Base-by-base conservation (phyloP, 2,888 invertebrate species). In the Chrysolina haemoptera region DNA sequence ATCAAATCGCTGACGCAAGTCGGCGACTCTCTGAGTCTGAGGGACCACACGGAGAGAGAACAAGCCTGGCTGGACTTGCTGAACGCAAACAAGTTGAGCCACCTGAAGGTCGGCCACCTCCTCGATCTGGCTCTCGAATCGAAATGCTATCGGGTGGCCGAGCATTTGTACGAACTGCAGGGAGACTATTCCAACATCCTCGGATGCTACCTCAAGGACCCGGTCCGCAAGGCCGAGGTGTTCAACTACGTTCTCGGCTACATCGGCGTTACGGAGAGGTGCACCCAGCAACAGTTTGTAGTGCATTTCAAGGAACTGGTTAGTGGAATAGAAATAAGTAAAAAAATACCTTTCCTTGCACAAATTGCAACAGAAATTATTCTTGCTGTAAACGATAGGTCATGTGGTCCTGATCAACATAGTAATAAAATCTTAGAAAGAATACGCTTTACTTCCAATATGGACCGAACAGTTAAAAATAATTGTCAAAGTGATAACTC, bases 21-120 rank as follows among this genome's bases (percentile, higher is more conserved):
- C 14, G 82, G 80, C 8, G 80, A 84, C 68, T 79, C 83, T 3
- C 75, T 87, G 72, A 86, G 84, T 66, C 74, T 83, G 85, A 87
- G 91, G 0, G 90, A 91, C 81, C 91, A 90, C 78, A 91, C 91
- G 74, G 94, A 95, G 85, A 88, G 94, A 48, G 94, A 95, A 84
- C 93, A 93, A 83, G 93, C 94, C 1, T 90, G 94, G 87, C 87
- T 94, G 65, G 94, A 94, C 83, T 87, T 95, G 41, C 87, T 95
- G 12, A 88, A 90, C n/a, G 89, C 91, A 73, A 90, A 92, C 79
- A 90, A 92, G 64, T 87, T 94, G 27, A 86, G 88, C 35, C 89
- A 91, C 83, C 90, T 92, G 74, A 89, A 91, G 72, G 89, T 89
- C 73, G 90, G 90, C 43, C 89, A 91, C 77, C 89, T 94, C 71